Conservation (phyloP, 2,888 invertebrate species). For the Capitulum mitella region DNA sequence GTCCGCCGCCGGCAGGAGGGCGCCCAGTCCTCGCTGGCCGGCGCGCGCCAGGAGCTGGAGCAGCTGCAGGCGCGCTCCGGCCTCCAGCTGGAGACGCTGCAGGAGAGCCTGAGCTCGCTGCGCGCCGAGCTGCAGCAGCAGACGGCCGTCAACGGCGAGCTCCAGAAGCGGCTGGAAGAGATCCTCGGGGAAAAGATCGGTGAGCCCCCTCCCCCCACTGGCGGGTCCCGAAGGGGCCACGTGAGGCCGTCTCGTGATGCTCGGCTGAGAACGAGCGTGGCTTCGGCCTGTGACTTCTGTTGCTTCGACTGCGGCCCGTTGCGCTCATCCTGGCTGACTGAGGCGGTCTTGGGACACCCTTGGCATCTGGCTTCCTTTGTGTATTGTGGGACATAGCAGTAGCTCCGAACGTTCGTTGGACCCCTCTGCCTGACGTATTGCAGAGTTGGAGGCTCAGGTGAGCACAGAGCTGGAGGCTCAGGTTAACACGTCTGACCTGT, state of each 20-base stretch:
- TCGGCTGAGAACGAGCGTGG: no score
- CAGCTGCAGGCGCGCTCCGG: background rate
- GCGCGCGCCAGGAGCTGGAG: background rate
- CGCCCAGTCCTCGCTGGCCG: constrained; percentile 31
- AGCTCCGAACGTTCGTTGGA: no score
- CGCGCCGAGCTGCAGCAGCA: constrained; percentile 26
- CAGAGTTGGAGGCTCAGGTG: constrained; percentile 46
- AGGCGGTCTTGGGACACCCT: no score
- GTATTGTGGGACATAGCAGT: no score
- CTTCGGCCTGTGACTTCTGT: no score
- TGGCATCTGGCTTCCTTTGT: no score
- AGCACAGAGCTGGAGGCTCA: no score
- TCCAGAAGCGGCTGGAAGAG: constrained; percentile 24
- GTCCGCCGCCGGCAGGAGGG: constrained; percentile 27
- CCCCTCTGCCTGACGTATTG: constrained; percentile 30
- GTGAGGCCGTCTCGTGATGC: no score
- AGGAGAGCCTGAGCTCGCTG: constrained; percentile 26
- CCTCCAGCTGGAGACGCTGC: constrained; percentile 29
- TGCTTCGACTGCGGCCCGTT: no score
- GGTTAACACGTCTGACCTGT: no score
- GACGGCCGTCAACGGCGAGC: constrained; percentile 24
- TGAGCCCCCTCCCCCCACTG: constrained; percentile 47
- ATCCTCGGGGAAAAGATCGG: constrained; percentile 52
- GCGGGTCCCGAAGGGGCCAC: no score
- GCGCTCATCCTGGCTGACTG: no score